Evolutionary conservation across 2,888 invertebrate genomes (phyloP).

Genomic region (Nasonia oneida): DNA sequence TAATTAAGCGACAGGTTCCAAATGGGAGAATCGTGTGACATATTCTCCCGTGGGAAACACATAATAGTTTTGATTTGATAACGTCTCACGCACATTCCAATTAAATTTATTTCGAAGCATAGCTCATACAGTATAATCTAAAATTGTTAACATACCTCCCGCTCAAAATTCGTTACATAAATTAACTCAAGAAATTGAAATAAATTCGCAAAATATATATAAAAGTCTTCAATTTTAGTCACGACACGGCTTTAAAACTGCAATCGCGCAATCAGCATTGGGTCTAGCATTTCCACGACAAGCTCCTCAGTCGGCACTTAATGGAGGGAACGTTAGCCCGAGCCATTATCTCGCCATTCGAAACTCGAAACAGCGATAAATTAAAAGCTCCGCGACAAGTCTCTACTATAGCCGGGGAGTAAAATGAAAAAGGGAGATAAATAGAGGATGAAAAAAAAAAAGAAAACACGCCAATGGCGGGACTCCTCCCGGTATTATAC

Average conservation of each 20-base stretch:
- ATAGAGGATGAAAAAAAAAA: background rate
- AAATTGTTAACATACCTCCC: too few species aligned
- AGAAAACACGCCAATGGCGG: background rate
- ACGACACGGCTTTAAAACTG: background rate
- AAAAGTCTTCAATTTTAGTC: background rate
- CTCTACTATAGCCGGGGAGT: background rate
- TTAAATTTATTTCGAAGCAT: too few species aligned
- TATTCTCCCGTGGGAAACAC: background rate
- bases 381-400: conserved; percentile 17
- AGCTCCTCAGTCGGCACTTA: conserved; percentile 1
- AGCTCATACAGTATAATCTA: too few species aligned
- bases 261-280: conserved; percentile 1
- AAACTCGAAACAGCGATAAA: conserved; percentile 46
- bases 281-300: background rate
- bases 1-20: background rate
- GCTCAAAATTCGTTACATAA: too few species aligned
- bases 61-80: background rate
- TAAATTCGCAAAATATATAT: background rate
- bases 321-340: background rate
- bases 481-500: background rate
- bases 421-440: conserved; percentile 38
- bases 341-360: conserved; percentile 30
- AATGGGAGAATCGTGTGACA: background rate
- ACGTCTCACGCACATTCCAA: too few species aligned
- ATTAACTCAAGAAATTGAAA: background rate